Conservation (phyloP, 2,888 invertebrate genomes). For the Prionchulus punctatus region DNA sequence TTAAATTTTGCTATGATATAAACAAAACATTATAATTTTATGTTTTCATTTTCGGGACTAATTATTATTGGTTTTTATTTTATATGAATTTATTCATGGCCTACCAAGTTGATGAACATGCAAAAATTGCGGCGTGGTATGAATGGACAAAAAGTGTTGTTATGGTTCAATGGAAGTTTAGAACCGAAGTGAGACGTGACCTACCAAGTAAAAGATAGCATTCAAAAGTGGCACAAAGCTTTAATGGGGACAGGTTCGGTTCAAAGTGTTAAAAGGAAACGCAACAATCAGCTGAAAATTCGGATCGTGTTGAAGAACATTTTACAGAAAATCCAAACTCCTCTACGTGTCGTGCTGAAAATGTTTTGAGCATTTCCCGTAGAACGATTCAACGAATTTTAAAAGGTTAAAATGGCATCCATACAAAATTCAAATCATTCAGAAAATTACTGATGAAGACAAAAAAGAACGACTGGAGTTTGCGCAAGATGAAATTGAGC, state of each 20-base stretch:
- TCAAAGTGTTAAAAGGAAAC: neutral
- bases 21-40: too few relatives aligned
- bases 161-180: too few relatives aligned
- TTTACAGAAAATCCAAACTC: neutral
- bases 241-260: neutral
- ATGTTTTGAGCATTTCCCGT: neutral
- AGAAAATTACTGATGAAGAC: neutral
- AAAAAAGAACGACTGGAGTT: neutral
- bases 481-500: conserved; percentile 2
- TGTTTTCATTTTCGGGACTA: too few relatives aligned
- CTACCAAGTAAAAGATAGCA: neutral
- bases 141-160: too few relatives aligned
- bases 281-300: neutral
- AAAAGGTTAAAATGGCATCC: neutral
- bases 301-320: neutral
- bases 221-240: neutral
- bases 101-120: too few relatives aligned
- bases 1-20: too few relatives aligned
- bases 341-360: neutral
- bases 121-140: too few relatives aligned
- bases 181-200: neutral
- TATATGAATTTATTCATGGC: too few relatives aligned
- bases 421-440: neutral
- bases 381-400: conserved; percentile 1
- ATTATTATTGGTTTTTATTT: too few relatives aligned